Percentiles rank a stretch among this genome's conserved stretches.
These are phyloP conservation scores for Ectobius pallidus DNA, from an alignment of 2,888 invertebrate genomes.

Conservation along the genomic window DNA sequence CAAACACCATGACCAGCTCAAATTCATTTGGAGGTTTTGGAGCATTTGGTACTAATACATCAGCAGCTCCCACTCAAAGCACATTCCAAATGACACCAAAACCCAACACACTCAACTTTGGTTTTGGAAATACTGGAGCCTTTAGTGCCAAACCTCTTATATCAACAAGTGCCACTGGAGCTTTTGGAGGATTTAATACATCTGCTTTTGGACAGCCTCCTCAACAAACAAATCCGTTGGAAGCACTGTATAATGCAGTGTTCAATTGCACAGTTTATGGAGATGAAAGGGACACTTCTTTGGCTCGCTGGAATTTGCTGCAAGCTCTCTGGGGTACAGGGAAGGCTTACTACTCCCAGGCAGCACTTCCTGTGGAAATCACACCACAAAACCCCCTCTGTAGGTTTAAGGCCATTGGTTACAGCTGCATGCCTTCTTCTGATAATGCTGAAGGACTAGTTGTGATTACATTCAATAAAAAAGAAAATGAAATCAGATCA, in stretches of 20 bases:
- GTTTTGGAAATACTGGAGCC: slow-evolving; percentile 50
- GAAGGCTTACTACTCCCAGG: slow-evolving; percentile 76
- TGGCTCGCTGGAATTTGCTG: slow-evolving; percentile 94
- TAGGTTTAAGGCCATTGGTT: slow-evolving; percentile 93
- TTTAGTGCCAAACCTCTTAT: slow-evolving; percentile 42
- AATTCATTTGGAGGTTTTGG: slow-evolving; percentile 61
- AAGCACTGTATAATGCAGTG: slow-evolving; percentile 75
- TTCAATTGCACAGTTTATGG: slow-evolving; percentile 85
- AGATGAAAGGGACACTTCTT: slow-evolving; percentile 91
- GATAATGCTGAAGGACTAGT: slow-evolving; percentile 93
- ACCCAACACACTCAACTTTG: no score
- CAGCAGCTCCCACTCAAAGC: slow-evolving; percentile 37
- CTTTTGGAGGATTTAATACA: slow-evolving; percentile 55
- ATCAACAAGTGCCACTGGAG: slow-evolving; percentile 54
- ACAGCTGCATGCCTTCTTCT: slow-evolving; percentile 83
- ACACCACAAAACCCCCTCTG: slow-evolving; percentile 90
- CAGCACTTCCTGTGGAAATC: slow-evolving; percentile 80
- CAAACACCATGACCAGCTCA: slow-evolving; percentile 28
- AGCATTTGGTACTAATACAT: slow-evolving; percentile 43
- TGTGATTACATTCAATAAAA: slow-evolving; percentile 81
- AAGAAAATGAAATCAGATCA: slow-evolving; percentile 75
- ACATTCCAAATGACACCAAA: background rate
- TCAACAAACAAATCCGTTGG: slow-evolving; percentile 62
- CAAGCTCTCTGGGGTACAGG: slow-evolving; percentile 91
- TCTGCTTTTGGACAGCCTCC: slow-evolving; percentile 49